Base-by-base conservation (phyloP, 2,797 vertebrate species). In the Rhadinocentrus ornatus region DNA sequence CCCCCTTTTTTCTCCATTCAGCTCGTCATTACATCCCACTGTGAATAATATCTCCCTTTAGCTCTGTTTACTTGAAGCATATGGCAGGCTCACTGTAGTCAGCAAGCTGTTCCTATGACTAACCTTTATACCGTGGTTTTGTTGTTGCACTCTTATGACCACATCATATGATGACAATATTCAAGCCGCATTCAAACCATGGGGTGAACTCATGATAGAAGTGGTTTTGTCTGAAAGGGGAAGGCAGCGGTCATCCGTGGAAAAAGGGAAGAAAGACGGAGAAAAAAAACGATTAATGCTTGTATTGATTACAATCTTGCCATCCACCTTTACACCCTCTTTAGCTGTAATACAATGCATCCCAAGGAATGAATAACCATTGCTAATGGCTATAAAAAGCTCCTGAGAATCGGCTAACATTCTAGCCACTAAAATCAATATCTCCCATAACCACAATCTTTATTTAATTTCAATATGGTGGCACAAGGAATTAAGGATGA, bases 321-420 rank as follows among this genome's bases (percentile, higher is more conserved):
- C 82, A 88, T 86, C 84, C 62, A 73, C 77, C 86, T 69, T 66
- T 77, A 82, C 72, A 71, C 80, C 75, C 85, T 89, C 79, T 76
- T 84, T 76, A 71, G 82, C 82, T 85, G 92, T 91, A 93, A 95
- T 85, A 89, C 88, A 91, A 94, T 90, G 89, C 90, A 86, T 90
- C 85, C 82, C 75, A 58, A 82, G 78, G 89, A 89, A 92, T 89
- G 85, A 90, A 90, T 91, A 92, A 92, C 85, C 90, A 78, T 88
- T 79, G 85, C 91, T 88, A 88, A 92, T 87, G 81, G 88, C 88
- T 94, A 93, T 93, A 90, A 93, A 93, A 92, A 93, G 89, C 86
- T 88, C 88, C 56, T 24, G 88, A 90, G 89, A 90, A 84, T 84
- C 71, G 1, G 69, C 74, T 79, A 83, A 87, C 82, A 64, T 86